phyloP scores from a whole-genome alignment of 2,888 invertebrate species.

The Incurvaria masculella region DNA sequence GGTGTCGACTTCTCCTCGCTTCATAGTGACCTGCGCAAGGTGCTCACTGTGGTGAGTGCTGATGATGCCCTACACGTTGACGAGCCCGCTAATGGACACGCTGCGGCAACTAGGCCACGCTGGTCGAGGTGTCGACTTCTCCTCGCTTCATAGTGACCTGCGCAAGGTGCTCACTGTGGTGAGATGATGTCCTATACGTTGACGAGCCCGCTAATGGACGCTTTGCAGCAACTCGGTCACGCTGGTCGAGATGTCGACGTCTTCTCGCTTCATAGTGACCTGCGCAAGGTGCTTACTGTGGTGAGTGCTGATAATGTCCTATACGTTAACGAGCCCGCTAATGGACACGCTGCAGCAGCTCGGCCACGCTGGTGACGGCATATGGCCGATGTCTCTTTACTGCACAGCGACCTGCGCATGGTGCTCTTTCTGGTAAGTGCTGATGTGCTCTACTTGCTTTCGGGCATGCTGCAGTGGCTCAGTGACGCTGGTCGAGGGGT shows the following conservation, averaged over 20 bases:
- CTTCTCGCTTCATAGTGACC: slow-evolving; percentile 66
- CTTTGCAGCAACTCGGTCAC: slow-evolving; percentile 73
- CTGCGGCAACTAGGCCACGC: slow-evolving; percentile 75
- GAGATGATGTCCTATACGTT: slow-evolving; percentile 49
- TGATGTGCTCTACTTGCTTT: slow-evolving; percentile 71
- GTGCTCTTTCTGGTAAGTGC: slow-evolving; percentile 68
- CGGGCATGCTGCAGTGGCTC: slow-evolving; percentile 73
- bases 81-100: slow-evolving; percentile 81
- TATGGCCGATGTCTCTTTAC: slow-evolving; percentile 69
- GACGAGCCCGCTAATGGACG: slow-evolving; percentile 80
- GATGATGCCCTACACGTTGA: slow-evolving; percentile 45
- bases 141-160: slow-evolving; percentile 66
- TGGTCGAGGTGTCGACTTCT: slow-evolving; percentile 71
- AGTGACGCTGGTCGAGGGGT: slow-evolving; percentile 76
- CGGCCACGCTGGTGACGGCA: slow-evolving; percentile 74
- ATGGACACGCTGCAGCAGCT: slow-evolving; percentile 76
- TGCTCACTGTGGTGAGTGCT: slow-evolving; percentile 66
- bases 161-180: slow-evolving; percentile 72
- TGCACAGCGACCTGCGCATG: slow-evolving; percentile 67
- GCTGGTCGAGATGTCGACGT: slow-evolving; percentile 74
- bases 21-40: slow-evolving; percentile 66
- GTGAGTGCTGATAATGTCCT: slow-evolving; percentile 37
- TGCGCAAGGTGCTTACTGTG: slow-evolving; percentile 70
- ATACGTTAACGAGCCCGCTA: slow-evolving; percentile 76
- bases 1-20: slow-evolving; percentile 70